Evolutionary conservation across 2,888 invertebrate species (phyloP).

Genomic region (Xanthorhoe designata): DNA sequence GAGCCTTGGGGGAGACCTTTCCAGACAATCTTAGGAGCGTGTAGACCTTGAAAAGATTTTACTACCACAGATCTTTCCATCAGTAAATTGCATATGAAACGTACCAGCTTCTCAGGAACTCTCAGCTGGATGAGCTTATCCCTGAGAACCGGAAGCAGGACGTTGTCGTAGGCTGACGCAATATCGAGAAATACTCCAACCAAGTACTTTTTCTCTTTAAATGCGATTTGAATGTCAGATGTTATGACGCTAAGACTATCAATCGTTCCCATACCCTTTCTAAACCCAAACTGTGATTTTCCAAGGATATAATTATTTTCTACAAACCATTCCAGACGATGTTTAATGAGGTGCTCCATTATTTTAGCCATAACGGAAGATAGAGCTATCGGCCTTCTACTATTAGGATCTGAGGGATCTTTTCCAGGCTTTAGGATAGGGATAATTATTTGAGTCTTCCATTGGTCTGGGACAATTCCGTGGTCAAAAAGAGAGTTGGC

Average conservation of each 20-base stretch:
- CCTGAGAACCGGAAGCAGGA: slow-evolving; percentile 41
- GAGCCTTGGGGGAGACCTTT: slow-evolving; percentile 47
- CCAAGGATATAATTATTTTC: too few species aligned
- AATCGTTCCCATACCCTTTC: too few species aligned
- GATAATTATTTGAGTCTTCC: too few species aligned
- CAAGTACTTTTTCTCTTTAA: slow-evolving; percentile 30
- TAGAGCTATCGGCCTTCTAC: too few species aligned
- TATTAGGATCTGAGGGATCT: too few species aligned
- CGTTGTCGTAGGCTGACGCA: slow-evolving; percentile 47
- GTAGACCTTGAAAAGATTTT: slow-evolving; percentile 7
- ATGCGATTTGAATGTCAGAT: slow-evolving; percentile 42
- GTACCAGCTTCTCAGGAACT: slow-evolving; percentile 34
- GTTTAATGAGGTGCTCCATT: too few species aligned
- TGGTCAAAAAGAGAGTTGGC: slow-evolving; percentile 14
- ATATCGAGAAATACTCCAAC: slow-evolving; percentile 47
- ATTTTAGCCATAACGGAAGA: too few species aligned
- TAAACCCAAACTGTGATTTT: too few species aligned
- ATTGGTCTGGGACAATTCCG: too few species aligned
- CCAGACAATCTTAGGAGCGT: slow-evolving; percentile 32
- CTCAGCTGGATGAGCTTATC: slow-evolving; percentile 33
- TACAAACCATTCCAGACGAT: too few species aligned
- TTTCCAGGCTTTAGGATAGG: too few species aligned
- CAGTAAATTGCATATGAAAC: slow-evolving; percentile 31
- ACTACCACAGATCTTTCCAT: slow-evolving; percentile 29
- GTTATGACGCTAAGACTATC: too few species aligned